Percentiles rank a stretch among this genome's conserved stretches.
Evolutionary conservation across 2,888 invertebrate genomes (phyloP).

Genomic region (Phengaris arion): DNA sequence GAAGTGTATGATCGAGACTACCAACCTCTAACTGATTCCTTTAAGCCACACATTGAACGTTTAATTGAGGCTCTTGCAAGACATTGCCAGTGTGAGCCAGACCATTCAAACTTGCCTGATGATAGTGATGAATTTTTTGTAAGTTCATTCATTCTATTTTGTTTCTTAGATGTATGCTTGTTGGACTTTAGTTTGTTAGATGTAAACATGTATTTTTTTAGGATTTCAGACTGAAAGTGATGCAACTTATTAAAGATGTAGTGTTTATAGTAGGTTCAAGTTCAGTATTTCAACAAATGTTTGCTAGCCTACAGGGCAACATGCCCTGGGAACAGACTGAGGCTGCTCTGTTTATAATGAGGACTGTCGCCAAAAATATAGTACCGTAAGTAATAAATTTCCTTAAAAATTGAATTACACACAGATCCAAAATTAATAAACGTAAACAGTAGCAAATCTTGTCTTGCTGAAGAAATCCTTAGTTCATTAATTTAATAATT

Average conservation of each 20-base stretch:
- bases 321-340: slow-evolving; percentile 96
- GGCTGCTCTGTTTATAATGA: slow-evolving; percentile 96
- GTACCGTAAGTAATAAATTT: slow-evolving; percentile 84
- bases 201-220: slow-evolving; percentile 43
- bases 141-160: slow-evolving; percentile 43
- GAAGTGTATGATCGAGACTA: slow-evolving; percentile 93
- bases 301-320: slow-evolving; percentile 85
- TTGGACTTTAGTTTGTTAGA: too few relatives aligned
- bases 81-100: slow-evolving; percentile 98
- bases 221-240: slow-evolving; percentile 91
- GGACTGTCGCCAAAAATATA: slow-evolving; percentile 95
- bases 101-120: slow-evolving; percentile 91
- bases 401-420: too few relatives aligned
- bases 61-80: slow-evolving; percentile 93
- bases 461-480: slow-evolving; percentile 40
- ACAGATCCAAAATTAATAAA: not conserved
- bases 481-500: slow-evolving; percentile 20
- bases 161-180: not conserved
- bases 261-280: slow-evolving; percentile 97
- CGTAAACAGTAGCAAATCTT: too few relatives aligned
- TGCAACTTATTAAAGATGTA: slow-evolving; percentile 96
- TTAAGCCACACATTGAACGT: slow-evolving; percentile 94
- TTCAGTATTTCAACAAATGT: slow-evolving; percentile 95
- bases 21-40: slow-evolving; percentile 87
- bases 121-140: slow-evolving; percentile 90